Base-by-base conservation (phyloP, 2,797 vertebrate genomes). In the Liparis tanakae region DNA sequence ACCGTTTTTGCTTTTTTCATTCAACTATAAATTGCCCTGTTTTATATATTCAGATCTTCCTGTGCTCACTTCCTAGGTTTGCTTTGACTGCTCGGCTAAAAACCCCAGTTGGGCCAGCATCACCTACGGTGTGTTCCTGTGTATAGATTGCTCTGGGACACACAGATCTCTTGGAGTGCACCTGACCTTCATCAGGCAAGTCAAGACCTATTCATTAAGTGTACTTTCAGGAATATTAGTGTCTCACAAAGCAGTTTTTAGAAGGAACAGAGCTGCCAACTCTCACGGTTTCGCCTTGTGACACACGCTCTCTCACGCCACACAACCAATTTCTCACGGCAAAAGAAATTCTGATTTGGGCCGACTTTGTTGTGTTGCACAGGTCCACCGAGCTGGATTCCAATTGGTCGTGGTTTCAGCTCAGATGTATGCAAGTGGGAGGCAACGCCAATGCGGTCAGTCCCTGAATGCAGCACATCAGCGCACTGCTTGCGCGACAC, bases 51-150 rank as follows among this genome's bases (percentile, higher is more conserved):
- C 39, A 41, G 39, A 36, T 69, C n/a, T n/a, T 53, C 30, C 1
- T 71, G 18, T 69, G 3, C 17, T 64, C 46, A 18, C 30, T 43
- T 81, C 51, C 1, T 41, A 99, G 98, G 90, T 92, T 3, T 99
- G 98, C 79, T 99, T 99, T 79, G 98, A 99, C 82, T 99, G 98
- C 2, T 92, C 95, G 20, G 94, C 96, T 0, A 99, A 99, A 87
- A 99, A 98, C 70, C 98, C 98, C 46, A 99, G 97, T 86, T 99
- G 98, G 98, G 97, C 98, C 4, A 99, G 98, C 90, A 95, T 99
- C 88, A 98, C 97, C 1, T 96, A 99, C 0, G 97, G 98, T 6
- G 97, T 99, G 15, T 99, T 99, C 36, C 92, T 99, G 0, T 99
- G 98, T 66, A 99, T 99, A 3, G 98, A 99, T 50, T 99, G 98